These are phyloP conservation scores for Eudasyphora cyanicolor DNA, from an alignment of 2,888 invertebrate species.

Conservation along the genomic window DNA sequence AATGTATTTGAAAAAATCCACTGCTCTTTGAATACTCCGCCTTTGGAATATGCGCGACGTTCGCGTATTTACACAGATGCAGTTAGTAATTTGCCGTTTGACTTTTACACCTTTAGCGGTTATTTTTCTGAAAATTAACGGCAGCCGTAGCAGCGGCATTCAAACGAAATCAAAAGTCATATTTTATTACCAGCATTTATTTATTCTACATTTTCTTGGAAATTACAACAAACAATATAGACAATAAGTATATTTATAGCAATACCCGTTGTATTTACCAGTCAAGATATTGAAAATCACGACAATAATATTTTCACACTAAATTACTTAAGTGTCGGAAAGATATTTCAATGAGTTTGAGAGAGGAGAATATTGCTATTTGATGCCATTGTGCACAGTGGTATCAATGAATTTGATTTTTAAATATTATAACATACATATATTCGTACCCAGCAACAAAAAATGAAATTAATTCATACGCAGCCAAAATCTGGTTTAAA, in stretches of 20 bases:
- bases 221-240: not conserved
- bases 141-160: not conserved
- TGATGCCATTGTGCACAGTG: no score
- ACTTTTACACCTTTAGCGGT: slow-evolving; percentile 6
- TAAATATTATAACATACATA: no score
- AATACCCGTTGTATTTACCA: not conserved
- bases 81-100: not conserved
- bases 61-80: not conserved
- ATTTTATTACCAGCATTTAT: slow-evolving; percentile 43
- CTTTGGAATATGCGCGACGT: not conserved
- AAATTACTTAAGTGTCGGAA: slow-evolving; percentile 48
- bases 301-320: slow-evolving; percentile 59
- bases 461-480: no score
- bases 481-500: no score
- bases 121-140: slow-evolving; percentile 13
- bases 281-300: slow-evolving; percentile 33
- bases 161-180: slow-evolving; percentile 64
- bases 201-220: slow-evolving; percentile 7
- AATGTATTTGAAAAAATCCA: not conserved
- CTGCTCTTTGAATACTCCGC: no score
- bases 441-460: no score
- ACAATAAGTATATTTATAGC: not conserved
- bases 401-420: no score
- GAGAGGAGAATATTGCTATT: not conserved
- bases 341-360: slow-evolving; percentile 18